Percentiles rank a stretch among this genome's conserved stretches.
Conservation (phyloP, 2,888 invertebrate species). For the Thalpophila matura region DNA sequence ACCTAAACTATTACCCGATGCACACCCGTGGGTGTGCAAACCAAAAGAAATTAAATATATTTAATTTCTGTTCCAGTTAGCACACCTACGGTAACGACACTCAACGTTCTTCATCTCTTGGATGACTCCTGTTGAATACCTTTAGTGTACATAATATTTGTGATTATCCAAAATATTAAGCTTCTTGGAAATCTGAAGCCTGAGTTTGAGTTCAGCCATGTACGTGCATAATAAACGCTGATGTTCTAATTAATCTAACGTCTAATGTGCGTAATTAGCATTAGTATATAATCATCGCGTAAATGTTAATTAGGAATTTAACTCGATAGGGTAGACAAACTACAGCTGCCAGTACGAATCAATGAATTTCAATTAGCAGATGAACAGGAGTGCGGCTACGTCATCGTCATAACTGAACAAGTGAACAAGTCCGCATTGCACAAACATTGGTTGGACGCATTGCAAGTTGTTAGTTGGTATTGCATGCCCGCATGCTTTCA, state of each 20-base stretch:
- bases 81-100: too few relatives aligned
- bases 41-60: too few relatives aligned
- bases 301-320: slow-evolving; percentile 36
- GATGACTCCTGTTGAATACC: too few relatives aligned
- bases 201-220: neutral
- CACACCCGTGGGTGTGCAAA: too few relatives aligned
- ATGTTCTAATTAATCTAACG: slow-evolving; percentile 25
- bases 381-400: slow-evolving; percentile 63
- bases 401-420: slow-evolving; percentile 66
- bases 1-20: too few relatives aligned
- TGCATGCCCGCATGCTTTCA: slow-evolving; percentile 74
- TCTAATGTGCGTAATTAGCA: slow-evolving; percentile 24
- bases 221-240: neutral
- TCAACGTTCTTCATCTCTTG: too few relatives aligned
- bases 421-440: slow-evolving; percentile 68
- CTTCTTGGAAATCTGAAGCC: neutral
- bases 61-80: too few relatives aligned
- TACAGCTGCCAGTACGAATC: slow-evolving; percentile 59
- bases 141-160: neutral
- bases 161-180: neutral
- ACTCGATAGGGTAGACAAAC: slow-evolving; percentile 29
- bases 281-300: slow-evolving; percentile 21
- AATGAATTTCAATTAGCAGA: slow-evolving; percentile 76
- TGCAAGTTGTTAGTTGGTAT: slow-evolving; percentile 74
- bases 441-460: slow-evolving; percentile 70